Conservation (phyloP, 2,113 vertebrate genomes). For the Phaetusa simplex region DNA sequence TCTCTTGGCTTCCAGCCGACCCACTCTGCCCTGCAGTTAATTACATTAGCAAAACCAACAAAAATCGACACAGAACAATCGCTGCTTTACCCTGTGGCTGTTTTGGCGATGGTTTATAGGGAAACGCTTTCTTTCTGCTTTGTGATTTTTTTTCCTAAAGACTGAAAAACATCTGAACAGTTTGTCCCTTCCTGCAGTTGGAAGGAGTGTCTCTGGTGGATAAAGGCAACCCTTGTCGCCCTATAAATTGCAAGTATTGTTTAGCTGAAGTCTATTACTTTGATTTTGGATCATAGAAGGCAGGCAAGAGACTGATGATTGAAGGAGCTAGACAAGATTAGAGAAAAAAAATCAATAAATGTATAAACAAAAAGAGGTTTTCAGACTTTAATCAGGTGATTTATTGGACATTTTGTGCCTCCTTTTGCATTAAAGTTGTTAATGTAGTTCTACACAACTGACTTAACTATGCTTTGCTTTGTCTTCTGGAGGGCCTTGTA, state of each 20-base stretch:
- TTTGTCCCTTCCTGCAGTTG: not conserved
- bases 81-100: not conserved
- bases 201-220: conserved; percentile 9
- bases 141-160: not conserved
- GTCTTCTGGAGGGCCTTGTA: not conserved
- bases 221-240: conserved; percentile 2
- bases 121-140: not conserved
- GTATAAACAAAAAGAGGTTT: conserved; percentile 57
- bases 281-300: conserved; percentile 56
- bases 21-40: not conserved
- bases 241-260: conserved; percentile 49
- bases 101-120: not conserved
- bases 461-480: not conserved
- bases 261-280: conserved; percentile 54
- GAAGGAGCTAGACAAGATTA: conserved; percentile 51
- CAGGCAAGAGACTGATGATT: conserved; percentile 29
- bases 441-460: not conserved
- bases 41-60: not conserved
- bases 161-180: not conserved
- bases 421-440: conserved; percentile 32
- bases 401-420: not conserved
- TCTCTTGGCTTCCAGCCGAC: not conserved
- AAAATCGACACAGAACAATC: not conserved
- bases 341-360: conserved; percentile 60
- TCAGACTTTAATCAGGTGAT: conserved; percentile 44